These are phyloP conservation scores for Mormyrus hasselquistii DNA, from an alignment of 2,797 vertebrate genomes.

Conservation along the genomic window DNA sequence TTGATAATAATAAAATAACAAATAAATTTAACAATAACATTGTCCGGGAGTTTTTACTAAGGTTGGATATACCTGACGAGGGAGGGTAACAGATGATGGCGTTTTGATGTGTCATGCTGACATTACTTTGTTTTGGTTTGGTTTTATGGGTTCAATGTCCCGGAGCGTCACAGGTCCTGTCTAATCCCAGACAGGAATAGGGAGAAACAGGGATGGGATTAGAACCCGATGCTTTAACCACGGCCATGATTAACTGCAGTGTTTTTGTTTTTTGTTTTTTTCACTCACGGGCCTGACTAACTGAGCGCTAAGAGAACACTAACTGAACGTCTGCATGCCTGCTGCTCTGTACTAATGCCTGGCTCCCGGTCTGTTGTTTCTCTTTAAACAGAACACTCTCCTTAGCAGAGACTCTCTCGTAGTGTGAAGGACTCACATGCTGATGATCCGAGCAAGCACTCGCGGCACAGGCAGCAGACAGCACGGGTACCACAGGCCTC, in stretches of 20 bases:
- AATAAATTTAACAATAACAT: constrained; percentile 5
- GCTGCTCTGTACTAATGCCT: constrained; percentile 52
- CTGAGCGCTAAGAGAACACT: not conserved
- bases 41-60: not conserved
- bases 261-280: not conserved
- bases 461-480: not conserved
- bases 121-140: not conserved
- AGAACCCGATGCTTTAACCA: not conserved
- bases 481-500: not conserved
- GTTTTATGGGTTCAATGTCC: not conserved
- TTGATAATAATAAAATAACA: constrained; percentile 10
- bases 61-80: not conserved
- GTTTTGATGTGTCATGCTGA: not conserved
- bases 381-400: constrained; percentile 63
- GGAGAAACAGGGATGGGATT: not conserved
- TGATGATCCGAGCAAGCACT: constrained; percentile 1
- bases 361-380: constrained; percentile 57
- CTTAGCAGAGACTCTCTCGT: constrained; percentile 69
- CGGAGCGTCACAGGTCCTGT: not conserved
- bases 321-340: constrained; percentile 25
- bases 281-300: constrained; percentile 35
- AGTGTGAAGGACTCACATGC: constrained; percentile 55
- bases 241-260: constrained; percentile 4
- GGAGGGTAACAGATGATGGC: not conserved
- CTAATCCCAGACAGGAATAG: not conserved